Percentiles rank a stretch among this genome's conserved stretches.
phyloP scores from a whole-genome alignment of 92 coral and sea anemone species.

The Palythoa grandis region DNA sequence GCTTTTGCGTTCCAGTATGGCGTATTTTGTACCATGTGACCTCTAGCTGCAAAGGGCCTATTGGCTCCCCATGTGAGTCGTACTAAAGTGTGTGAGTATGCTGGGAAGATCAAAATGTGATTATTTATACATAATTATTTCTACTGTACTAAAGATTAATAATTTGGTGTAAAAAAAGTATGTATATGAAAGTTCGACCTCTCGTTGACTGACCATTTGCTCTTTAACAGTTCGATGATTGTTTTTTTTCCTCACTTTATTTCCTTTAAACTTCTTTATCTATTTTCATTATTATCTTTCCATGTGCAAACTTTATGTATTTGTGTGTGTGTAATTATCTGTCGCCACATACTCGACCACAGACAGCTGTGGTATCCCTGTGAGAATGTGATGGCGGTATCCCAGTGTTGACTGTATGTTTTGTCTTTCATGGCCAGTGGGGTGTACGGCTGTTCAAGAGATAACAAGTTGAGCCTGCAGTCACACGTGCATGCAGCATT shows the following conservation, averaged over 20 bases:
- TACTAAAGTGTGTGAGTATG: too few relatives aligned
- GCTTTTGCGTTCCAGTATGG: too few relatives aligned
- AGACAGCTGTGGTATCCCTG: not conserved
- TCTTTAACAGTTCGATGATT: too few relatives aligned
- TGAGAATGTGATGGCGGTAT: not conserved
- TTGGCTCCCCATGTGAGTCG: too few relatives aligned
- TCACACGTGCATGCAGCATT: constrained; percentile 35
- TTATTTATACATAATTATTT: too few relatives aligned
- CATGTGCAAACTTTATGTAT: not conserved
- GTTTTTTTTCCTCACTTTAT: not conserved
- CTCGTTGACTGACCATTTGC: too few relatives aligned
- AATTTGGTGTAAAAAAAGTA: too few relatives aligned
- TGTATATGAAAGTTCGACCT: too few relatives aligned
- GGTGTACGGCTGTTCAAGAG: constrained; percentile 49
- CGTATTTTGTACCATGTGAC: too few relatives aligned
- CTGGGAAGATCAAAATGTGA: too few relatives aligned
- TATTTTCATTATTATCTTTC: not conserved
- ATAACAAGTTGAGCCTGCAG: constrained; percentile 46
- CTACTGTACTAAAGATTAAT: too few relatives aligned
- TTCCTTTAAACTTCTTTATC: not conserved
- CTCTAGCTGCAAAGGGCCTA: too few relatives aligned
- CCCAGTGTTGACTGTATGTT: constrained; percentile 38
- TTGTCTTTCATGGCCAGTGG: constrained; percentile 46
- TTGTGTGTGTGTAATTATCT: not conserved
- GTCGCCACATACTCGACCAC: not conserved